These are phyloP conservation scores for Entomyzon cyanotis DNA, from an alignment of 2,113 vertebrate species.

Conservation along the genomic window DNA sequence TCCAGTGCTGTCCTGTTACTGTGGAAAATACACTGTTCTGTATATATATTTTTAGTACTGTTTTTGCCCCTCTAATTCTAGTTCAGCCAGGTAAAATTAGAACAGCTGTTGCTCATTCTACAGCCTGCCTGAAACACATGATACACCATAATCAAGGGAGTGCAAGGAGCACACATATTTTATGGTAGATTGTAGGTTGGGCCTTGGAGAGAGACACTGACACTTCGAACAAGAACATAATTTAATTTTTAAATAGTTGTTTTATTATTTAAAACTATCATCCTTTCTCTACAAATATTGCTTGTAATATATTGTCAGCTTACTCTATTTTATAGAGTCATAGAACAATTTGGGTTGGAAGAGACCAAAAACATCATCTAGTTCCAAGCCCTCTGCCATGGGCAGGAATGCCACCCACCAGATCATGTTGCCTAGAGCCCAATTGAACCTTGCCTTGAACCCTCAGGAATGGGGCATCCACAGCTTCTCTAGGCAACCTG, in stretches of 20 bases:
- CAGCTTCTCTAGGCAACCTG: not conserved
- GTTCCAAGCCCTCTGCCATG: not conserved
- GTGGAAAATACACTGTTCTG: not conserved
- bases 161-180: not conserved
- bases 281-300: not conserved
- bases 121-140: not conserved
- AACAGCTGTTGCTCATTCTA: not conserved
- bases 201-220: not conserved
- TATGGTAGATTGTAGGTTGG: not conserved
- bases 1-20: not conserved
- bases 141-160: not conserved
- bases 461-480: not conserved
- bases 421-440: not conserved
- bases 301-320: not conserved
- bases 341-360: not conserved
- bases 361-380: not conserved
- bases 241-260: slow-evolving; percentile 12
- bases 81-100: not conserved
- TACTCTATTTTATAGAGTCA: not conserved
- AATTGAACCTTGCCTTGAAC: not conserved
- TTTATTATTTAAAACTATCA: slow-evolving; percentile 21
- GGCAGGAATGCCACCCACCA: not conserved
- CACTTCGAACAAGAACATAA: not conserved
- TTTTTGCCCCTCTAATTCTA: not conserved
- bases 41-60: not conserved